Conservation (phyloP, 2,797 vertebrate genomes). For the Erethizon dorsatum region DNA sequence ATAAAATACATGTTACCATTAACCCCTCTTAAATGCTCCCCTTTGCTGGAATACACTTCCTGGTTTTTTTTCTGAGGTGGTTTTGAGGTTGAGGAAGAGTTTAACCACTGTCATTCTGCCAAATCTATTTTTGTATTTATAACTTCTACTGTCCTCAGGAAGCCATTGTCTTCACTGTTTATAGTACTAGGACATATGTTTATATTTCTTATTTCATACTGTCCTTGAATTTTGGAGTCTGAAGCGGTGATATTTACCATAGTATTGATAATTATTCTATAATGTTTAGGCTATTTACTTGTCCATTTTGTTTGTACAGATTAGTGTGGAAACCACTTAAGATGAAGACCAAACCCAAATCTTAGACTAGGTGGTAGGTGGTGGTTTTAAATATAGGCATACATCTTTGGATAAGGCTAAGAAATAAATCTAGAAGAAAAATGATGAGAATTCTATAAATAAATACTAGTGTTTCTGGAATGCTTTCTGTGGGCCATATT, state of each 20-base stretch:
- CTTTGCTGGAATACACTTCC: neutral
- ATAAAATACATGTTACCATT: neutral
- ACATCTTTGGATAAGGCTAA: constrained; percentile 54
- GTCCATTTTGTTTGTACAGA: constrained; percentile 45
- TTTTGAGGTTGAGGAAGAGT: constrained; percentile 50
- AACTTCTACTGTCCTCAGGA: constrained; percentile 14
- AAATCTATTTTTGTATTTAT: constrained; percentile 28
- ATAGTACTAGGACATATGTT: neutral
- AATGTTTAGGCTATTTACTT: constrained; percentile 54
- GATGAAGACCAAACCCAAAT: constrained; percentile 45
- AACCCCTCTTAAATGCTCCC: neutral
- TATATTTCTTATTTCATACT: constrained; percentile 57
- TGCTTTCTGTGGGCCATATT: constrained; percentile 26
- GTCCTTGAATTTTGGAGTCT: constrained; percentile 45
- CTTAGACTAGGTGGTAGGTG: neutral
- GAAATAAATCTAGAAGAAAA: constrained; percentile 51
- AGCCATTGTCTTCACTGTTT: constrained; percentile 46
- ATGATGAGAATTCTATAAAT: constrained; percentile 3
- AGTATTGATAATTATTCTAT: constrained; percentile 39
- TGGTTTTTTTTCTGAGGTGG: constrained; percentile 31
- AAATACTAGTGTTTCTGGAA: neutral
- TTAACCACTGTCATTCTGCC: constrained; percentile 17
- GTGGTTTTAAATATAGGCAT: constrained; percentile 33
- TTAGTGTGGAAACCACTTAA: constrained; percentile 54
- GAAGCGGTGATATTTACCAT: constrained; percentile 21